Conservation (phyloP, 1,140 invertebrate species). For the Drosophila ficusphila region DNA sequence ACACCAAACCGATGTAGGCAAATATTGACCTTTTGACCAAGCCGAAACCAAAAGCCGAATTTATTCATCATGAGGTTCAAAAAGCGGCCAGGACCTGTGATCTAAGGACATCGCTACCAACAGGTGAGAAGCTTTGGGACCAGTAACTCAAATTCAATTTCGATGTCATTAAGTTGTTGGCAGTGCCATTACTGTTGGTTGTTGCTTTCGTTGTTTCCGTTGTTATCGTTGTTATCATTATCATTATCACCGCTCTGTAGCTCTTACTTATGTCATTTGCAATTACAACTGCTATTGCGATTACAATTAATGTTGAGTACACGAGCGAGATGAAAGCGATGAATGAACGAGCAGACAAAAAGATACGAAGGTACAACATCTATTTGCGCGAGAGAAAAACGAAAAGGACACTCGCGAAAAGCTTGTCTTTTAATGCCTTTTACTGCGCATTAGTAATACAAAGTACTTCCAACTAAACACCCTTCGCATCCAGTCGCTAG, state of each 20-base stretch:
- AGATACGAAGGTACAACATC: not conserved
- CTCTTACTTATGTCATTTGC: conserved; percentile 48
- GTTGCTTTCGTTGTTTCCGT: conserved; percentile 23
- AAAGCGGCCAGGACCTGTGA: not conserved
- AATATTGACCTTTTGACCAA: not conserved
- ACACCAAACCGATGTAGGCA: not conserved
- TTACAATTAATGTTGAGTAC: conserved; percentile 45
- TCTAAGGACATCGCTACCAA: conserved; percentile 1
- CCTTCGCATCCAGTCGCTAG: not conserved
- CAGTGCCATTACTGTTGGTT: conserved; percentile 28
- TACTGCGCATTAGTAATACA: conserved; percentile 42
- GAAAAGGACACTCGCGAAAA: not conserved
- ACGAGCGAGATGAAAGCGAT: conserved; percentile 10
- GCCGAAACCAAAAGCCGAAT: not conserved
- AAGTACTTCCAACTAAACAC: conserved; percentile 18
- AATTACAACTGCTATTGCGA: conserved; percentile 54
- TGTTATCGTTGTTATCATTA: conserved; percentile 39
- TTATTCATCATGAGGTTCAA: no score
- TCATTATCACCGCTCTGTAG: conserved; percentile 29
- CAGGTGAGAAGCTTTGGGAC: conserved; percentile 17
- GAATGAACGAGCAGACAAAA: conserved; percentile 1
- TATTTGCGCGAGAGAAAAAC: not conserved
- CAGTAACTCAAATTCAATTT: conserved; percentile 17
- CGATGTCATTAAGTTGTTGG: conserved; percentile 26
- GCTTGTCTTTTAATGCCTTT: conserved; percentile 37